Percentiles rank a stretch among this genome's conserved stretches.
phyloP scores from a whole-genome alignment of 2,888 invertebrate species.

The Schizaphis graminum region DNA sequence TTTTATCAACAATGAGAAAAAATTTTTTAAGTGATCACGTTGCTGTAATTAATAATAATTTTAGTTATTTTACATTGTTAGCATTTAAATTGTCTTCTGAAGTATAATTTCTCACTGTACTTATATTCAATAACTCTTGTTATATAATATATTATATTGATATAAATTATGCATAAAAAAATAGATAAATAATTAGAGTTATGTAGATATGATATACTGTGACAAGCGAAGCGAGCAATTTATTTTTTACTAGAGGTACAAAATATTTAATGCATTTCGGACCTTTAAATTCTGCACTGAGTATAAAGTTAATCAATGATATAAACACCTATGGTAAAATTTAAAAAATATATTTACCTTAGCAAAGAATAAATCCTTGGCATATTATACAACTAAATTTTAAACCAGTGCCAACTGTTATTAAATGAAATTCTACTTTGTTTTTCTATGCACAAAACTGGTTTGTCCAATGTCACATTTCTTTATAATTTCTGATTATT shows the following conservation, averaged over 20 bases:
- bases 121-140: too few species aligned
- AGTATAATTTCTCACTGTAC: neutral
- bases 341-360: neutral
- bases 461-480: neutral
- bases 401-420: neutral
- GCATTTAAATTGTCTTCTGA: neutral
- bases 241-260: neutral
- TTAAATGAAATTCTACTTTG: neutral
- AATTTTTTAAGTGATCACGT: neutral
- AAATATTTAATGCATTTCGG: neutral
- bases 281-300: neutral
- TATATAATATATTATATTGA: neutral
- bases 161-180: neutral
- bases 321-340: neutral
- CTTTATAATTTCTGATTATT: neutral
- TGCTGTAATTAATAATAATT: neutral
- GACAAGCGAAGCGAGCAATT: neutral
- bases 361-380: neutral
- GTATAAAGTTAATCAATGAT: neutral
- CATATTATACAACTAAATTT: neutral
- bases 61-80: neutral
- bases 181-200: neutral
- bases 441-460: neutral
- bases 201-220: neutral
- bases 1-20: neutral